These are phyloP conservation scores for Lithophane socia DNA, from an alignment of 2,888 invertebrate genomes.

Conservation along the genomic window DNA sequence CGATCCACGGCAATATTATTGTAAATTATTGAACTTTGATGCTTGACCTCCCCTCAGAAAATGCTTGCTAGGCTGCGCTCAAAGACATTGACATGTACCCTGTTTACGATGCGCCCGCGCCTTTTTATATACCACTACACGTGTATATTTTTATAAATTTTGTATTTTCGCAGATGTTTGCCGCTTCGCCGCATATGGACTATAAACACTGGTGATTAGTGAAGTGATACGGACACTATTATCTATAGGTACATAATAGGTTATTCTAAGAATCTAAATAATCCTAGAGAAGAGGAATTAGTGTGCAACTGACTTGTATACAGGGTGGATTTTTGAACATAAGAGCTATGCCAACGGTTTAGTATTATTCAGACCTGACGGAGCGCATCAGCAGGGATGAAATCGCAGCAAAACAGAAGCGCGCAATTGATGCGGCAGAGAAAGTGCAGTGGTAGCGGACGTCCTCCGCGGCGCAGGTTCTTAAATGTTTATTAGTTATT, in stretches of 20 bases:
- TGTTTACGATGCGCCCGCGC: neutral
- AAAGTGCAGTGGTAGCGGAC: neutral
- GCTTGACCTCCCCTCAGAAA: constrained; percentile 16
- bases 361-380: constrained; percentile 7
- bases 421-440: neutral
- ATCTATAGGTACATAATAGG: constrained; percentile 23
- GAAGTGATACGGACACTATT: constrained; percentile 33
- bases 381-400: neutral
- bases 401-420: neutral
- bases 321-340: constrained; percentile 26
- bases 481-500: neutral
- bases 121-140: neutral
- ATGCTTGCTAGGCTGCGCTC: constrained; percentile 14
- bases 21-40: neutral
- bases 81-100: neutral
- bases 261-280: constrained; percentile 30
- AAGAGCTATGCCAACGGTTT: constrained; percentile 11
- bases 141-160: constrained; percentile 1
- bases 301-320: constrained; percentile 27
- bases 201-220: constrained; percentile 20
- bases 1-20: neutral
- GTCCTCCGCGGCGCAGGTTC: neutral
- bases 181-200: constrained; percentile 12
- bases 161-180: constrained; percentile 28
- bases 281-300: constrained; percentile 11